phyloP scores from a whole-genome alignment of 2,113 vertebrate genomes.

The Hippocampus mohnikei region DNA sequence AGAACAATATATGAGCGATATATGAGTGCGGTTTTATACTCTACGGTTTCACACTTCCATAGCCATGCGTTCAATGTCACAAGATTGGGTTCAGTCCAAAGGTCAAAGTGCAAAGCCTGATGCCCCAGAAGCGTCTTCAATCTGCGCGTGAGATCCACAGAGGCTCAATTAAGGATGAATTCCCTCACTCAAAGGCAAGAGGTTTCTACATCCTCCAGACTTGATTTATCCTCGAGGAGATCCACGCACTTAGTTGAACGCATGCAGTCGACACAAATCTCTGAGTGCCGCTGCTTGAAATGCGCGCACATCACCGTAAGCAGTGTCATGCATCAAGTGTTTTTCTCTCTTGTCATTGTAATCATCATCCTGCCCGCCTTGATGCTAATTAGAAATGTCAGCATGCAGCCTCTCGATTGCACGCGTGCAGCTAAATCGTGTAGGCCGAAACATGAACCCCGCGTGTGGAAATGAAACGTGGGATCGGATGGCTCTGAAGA shows the following conservation, averaged over 20 bases:
- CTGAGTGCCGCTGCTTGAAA: background rate
- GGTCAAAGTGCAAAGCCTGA: constrained; percentile 38
- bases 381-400: constrained; percentile 41
- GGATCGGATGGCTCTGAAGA: background rate
- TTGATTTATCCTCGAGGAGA: constrained; percentile 31
- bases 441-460: constrained; percentile 5
- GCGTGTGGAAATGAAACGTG: background rate
- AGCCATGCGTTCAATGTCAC: constrained; percentile 47
- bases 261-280: constrained; percentile 15
- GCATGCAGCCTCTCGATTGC: constrained; percentile 18
- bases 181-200: constrained; percentile 38
- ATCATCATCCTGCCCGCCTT: constrained; percentile 21
- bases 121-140: constrained; percentile 38
- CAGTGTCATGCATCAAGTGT: constrained; percentile 14
- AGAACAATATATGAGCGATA: too few species aligned
- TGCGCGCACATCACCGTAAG: background rate
- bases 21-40: constrained; percentile 20
- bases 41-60: too few species aligned
- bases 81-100: constrained; percentile 30
- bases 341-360: constrained; percentile 18
- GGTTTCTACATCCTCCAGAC: constrained; percentile 44
- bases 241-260: constrained; percentile 14
- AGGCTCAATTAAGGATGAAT: constrained; percentile 50
- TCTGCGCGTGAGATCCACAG: constrained; percentile 25
- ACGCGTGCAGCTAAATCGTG: background rate